A percentile compares a stretch with the other conserved stretches of the same genome.
These are phyloP conservation scores for Megalops cyprinoides DNA, from an alignment of 2,797 vertebrate genomes.

Conservation along the genomic window DNA sequence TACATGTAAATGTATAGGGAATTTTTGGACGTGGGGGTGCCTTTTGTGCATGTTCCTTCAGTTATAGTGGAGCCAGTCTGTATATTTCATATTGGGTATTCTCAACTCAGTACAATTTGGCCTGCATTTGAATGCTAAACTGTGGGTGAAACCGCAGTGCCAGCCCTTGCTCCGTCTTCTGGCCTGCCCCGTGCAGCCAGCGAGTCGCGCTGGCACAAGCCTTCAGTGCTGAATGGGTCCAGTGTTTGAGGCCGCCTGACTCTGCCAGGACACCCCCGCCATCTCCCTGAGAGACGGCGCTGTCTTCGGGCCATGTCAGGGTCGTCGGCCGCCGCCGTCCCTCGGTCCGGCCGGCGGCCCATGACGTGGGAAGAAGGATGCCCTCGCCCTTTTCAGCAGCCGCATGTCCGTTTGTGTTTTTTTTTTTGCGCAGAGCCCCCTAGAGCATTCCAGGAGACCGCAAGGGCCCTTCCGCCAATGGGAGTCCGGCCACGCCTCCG, in stretches of 20 bases:
- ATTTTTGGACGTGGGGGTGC: too few relatives aligned
- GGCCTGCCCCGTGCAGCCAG: background rate
- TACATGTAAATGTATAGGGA: too few relatives aligned
- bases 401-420: slow-evolving; percentile 35
- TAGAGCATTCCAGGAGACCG: slow-evolving; percentile 63
- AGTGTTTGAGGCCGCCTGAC: slow-evolving; percentile 5
- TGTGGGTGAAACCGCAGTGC: background rate
- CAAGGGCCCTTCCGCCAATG: slow-evolving; percentile 39
- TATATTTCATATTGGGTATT: background rate
- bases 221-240: background rate
- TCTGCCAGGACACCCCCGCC: background rate
- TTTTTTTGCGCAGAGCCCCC: slow-evolving; percentile 61
- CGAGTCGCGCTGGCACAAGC: too few relatives aligned
- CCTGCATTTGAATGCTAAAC: background rate
- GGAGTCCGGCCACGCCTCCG: slow-evolving; percentile 48
- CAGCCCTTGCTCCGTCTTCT: background rate
- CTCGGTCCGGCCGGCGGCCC: background rate
- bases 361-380: slow-evolving; percentile 79
- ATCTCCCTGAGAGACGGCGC: background rate
- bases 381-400: slow-evolving; percentile 70
- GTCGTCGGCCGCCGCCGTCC: background rate
- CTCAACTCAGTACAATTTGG: background rate
- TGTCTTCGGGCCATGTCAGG: background rate
- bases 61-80: background rate
- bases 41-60: too few relatives aligned